Conservation (phyloP, 2,113 vertebrate species). For the Megaceryle torquata region DNA sequence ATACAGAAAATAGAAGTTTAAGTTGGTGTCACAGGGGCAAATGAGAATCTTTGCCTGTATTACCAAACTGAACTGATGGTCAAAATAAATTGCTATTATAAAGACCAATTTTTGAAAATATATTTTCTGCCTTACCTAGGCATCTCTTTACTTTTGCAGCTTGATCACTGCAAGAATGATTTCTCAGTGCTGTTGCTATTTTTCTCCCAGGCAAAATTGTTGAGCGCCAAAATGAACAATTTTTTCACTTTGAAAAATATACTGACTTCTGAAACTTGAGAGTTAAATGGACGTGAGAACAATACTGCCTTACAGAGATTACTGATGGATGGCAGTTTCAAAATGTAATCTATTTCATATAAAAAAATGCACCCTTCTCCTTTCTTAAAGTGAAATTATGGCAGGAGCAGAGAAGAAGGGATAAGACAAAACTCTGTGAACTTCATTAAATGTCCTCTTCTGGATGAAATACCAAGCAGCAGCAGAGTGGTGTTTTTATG, state of each 20-base stretch:
- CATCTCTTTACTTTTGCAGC: not conserved
- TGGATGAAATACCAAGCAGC: not conserved
- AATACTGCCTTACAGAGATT: not conserved
- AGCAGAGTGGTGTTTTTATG: not conserved
- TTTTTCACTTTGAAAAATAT: conserved; percentile 2
- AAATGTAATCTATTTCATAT: not conserved
- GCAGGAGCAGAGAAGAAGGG: not conserved
- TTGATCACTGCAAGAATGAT: not conserved
- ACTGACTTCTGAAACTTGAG: not conserved
- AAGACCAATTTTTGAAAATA: not conserved
- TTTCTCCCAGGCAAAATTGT: not conserved
- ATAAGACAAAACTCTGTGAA: not conserved
- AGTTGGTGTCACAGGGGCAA: not conserved
- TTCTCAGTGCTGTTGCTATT: not conserved
- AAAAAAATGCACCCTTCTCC: not conserved
- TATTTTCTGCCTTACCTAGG: not conserved
- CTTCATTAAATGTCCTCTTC: not conserved
- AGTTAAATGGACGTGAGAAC: not conserved
- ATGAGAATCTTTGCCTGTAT: not conserved
- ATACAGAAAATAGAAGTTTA: not conserved
- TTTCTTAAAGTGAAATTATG: not conserved
- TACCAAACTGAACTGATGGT: not conserved
- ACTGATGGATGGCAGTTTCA: not conserved
- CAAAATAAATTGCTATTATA: not conserved
- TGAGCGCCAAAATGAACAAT: not conserved